These are phyloP conservation scores for Ethmia dodecea DNA, from an alignment of 2,888 invertebrate species.

Conservation along the genomic window DNA sequence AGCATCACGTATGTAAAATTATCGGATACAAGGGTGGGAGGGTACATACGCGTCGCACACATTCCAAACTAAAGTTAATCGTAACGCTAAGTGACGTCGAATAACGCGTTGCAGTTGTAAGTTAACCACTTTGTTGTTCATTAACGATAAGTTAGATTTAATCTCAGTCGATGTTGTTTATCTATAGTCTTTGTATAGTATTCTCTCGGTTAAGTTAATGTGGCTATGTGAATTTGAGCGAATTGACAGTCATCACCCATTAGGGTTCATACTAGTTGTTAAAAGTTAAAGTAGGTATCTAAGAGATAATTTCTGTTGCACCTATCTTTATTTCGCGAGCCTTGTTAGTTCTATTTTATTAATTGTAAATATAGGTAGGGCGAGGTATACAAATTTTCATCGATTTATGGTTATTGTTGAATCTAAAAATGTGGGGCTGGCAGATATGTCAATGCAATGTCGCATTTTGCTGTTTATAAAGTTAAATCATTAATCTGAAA, in stretches of 20 bases:
- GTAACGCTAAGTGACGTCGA: constrained; percentile 54
- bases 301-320: constrained; percentile 65
- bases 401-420: constrained; percentile 59
- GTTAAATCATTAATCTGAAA: constrained; percentile 45
- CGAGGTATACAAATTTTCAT: constrained; percentile 60
- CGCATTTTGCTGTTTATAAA: constrained; percentile 50
- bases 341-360: constrained; percentile 64
- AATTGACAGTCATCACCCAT: constrained; percentile 64
- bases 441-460: constrained; percentile 55
- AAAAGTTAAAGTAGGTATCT: constrained; percentile 62
- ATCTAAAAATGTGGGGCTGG: constrained; percentile 51
- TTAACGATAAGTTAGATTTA: constrained; percentile 75
- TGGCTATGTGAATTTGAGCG: constrained; percentile 71
- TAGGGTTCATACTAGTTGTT: constrained; percentile 64
- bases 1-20: too few relatives aligned
- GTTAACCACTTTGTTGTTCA: constrained; percentile 77
- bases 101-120: constrained; percentile 59
- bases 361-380: constrained; percentile 72
- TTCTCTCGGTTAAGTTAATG: constrained; percentile 59
- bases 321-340: constrained; percentile 65
- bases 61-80: constrained; percentile 69
- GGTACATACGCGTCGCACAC: constrained; percentile 60
- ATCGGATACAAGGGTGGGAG: constrained; percentile 28
- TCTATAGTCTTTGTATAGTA: constrained; percentile 72
- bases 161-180: constrained; percentile 72